Evolutionary conservation across 2,888 invertebrate species (phyloP).

Genomic region (Ariolimax columbianus): DNA sequence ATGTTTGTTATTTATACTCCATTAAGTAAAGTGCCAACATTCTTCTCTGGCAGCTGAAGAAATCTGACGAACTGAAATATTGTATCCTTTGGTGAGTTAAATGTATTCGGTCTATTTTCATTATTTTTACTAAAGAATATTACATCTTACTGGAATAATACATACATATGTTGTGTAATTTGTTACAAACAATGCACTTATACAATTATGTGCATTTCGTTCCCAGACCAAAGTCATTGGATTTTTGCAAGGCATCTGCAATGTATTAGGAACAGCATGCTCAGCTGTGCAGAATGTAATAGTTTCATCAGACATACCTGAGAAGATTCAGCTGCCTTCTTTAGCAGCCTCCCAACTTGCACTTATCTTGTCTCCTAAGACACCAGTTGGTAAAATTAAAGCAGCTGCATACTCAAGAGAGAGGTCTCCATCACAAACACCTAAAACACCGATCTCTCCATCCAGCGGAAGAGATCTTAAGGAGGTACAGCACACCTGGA

Average conservation of each 20-base stretch:
- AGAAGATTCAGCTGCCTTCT: neutral
- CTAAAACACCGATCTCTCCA: constrained; percentile 33
- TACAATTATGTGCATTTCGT: neutral
- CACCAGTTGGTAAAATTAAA: neutral
- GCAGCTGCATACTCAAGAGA: neutral
- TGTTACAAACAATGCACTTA: neutral
- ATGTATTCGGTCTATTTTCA: no score
- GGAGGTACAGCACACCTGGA: neutral
- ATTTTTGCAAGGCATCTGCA: constrained; percentile 2
- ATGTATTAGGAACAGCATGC: neutral
- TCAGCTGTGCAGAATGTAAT: neutral
- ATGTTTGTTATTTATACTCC: no score
- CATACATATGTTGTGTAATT: no score
- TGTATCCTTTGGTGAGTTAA: no score
- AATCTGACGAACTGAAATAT: no score
- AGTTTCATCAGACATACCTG: neutral
- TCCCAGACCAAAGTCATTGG: constrained; percentile 2
- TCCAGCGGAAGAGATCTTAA: neutral
- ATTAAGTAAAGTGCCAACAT: no score
- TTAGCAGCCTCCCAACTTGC: neutral
- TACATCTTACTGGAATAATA: no score
- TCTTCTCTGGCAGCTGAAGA: no score
- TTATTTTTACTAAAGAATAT: no score
- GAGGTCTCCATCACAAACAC: neutral
- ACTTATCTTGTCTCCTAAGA: constrained; percentile 27